These are phyloP conservation scores for Myrmophylax atrothorax DNA, from an alignment of 2,113 vertebrate species.

Conservation along the genomic window DNA sequence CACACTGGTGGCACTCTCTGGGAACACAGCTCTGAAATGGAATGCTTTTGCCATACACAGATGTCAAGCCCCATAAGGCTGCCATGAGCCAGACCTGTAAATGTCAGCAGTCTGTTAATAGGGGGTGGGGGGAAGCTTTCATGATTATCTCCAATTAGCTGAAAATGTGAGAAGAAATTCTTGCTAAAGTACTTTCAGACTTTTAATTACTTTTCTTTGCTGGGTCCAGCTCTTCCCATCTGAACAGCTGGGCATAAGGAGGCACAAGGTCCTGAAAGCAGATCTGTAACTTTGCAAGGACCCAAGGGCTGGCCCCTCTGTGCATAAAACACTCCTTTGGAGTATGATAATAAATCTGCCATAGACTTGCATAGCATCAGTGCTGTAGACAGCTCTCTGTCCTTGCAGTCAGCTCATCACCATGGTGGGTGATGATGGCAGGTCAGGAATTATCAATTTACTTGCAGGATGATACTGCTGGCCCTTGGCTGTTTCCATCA, in stretches of 20 bases:
- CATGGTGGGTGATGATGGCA: too few species aligned
- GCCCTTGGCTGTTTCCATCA: background rate
- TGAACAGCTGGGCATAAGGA: fast-evolving
- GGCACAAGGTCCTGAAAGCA: background rate
- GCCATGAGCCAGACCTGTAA: background rate
- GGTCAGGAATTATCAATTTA: background rate
- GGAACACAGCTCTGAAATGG: background rate
- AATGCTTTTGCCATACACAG: background rate
- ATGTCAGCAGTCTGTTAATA: background rate
- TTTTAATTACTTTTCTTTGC: background rate
- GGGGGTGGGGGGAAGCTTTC: background rate
- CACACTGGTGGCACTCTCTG: background rate
- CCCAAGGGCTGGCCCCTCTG: background rate
- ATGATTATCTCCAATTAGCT: background rate
- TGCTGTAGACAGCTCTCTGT: background rate
- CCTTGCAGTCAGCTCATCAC: background rate
- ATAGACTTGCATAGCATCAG: background rate
- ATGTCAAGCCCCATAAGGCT: background rate
- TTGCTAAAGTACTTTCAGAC: background rate
- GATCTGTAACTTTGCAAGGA: background rate
- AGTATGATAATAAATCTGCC: background rate
- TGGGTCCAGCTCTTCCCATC: background rate
- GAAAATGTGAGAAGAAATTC: background rate
- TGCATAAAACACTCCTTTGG: background rate
- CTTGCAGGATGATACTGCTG: background rate